These are phyloP conservation scores for Ptychochromis oligacanthus DNA, from an alignment of 2,113 vertebrate genomes.

Conservation along the genomic window DNA sequence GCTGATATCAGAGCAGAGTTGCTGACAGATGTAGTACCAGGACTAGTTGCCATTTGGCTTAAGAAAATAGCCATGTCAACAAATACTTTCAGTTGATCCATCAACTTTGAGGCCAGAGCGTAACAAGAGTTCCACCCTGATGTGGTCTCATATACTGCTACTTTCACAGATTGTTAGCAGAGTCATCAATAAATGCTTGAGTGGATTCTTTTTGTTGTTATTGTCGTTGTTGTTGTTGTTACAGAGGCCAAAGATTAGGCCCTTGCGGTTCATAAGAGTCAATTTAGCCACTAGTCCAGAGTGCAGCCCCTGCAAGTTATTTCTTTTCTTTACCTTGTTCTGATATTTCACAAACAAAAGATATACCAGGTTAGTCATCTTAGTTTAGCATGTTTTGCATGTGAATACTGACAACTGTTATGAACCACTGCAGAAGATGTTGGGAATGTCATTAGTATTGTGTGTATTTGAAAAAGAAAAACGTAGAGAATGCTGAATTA, in stretches of 20 bases:
- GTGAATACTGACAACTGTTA: neutral
- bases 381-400: neutral
- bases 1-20: conserved; percentile 55
- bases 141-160: conserved; percentile 19
- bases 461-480: too few species aligned
- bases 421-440: neutral
- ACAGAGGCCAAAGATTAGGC: conserved; percentile 34
- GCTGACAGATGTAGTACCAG: conserved; percentile 67
- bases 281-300: neutral
- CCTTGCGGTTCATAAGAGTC: conserved; percentile 21
- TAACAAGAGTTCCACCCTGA: conserved; percentile 12
- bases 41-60: conserved; percentile 61
- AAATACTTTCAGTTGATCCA: conserved; percentile 74
- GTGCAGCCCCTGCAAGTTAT: neutral
- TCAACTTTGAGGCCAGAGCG: conserved; percentile 64
- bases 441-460: neutral
- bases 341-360: neutral
- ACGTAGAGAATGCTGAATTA: too few species aligned
- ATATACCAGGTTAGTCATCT: neutral
- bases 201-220: conserved; percentile 12
- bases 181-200: conserved; percentile 64
- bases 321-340: neutral
- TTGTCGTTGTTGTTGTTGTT: neutral
- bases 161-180: conserved; percentile 40
- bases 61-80: conserved; percentile 74